A percentile compares a stretch with the other conserved stretches of the same genome.
These are phyloP conservation scores for Xestia rhomboidea DNA, from an alignment of 2,888 invertebrate species.

Conservation along the genomic window DNA sequence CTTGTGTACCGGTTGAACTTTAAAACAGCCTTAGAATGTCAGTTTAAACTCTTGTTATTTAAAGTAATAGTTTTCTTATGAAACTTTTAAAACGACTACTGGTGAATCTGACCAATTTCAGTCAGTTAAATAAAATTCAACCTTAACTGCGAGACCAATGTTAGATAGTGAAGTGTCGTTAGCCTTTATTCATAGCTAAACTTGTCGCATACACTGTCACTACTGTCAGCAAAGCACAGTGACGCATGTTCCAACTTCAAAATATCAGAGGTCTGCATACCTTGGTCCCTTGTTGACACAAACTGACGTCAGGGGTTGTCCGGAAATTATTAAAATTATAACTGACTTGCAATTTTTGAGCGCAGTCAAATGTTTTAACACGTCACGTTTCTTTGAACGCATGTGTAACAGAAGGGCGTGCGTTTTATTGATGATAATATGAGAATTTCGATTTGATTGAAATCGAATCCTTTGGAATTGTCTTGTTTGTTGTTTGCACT, in stretches of 20 bases:
- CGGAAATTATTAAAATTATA: conserved; percentile 74
- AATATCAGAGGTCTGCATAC: conserved; percentile 44
- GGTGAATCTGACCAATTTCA: background rate
- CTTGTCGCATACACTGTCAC: background rate
- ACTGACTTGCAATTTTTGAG: conserved; percentile 68
- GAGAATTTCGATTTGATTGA: conserved; percentile 38
- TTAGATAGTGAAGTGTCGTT: background rate
- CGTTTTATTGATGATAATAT: conserved; percentile 49
- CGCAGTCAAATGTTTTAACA: conserved; percentile 55
- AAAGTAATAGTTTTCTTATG: background rate
- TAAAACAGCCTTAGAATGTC: background rate
- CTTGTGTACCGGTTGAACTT: background rate
- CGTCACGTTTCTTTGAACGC: conserved; percentile 51
- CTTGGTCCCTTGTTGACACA: conserved; percentile 55
- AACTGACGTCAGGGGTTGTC: conserved; percentile 51
- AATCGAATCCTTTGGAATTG: conserved; percentile 29
- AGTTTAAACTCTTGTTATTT: background rate
- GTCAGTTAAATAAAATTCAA: background rate
- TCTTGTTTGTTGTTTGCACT: background rate
- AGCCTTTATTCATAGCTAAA: background rate
- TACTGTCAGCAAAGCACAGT: conserved; percentile 13
- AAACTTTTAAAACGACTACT: background rate
- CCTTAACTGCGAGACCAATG: background rate
- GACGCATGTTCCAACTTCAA: conserved; percentile 9
- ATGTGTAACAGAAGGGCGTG: conserved; percentile 25